Evolutionary conservation across 2,888 invertebrate genomes (phyloP).

Genomic region (Petrophora chlorosata): DNA sequence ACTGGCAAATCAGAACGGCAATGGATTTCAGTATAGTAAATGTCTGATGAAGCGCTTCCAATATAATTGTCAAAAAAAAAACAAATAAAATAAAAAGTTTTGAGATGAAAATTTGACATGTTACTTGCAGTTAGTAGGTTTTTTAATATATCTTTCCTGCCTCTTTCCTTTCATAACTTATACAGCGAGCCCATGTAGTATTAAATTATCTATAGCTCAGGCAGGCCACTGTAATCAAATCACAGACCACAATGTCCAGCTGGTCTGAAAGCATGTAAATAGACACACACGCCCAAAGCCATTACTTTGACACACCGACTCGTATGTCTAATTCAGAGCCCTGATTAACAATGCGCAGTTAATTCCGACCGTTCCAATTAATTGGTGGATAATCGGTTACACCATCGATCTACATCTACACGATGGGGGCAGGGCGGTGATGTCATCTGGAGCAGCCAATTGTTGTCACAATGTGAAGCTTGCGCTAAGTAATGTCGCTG

Average conservation of each 20-base stretch:
- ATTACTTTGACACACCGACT: constrained; percentile 12
- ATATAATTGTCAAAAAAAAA: no score
- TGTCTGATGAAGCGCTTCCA: background rate
- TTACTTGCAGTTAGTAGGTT: no score
- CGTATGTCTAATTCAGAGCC: constrained; percentile 11
- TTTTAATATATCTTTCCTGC: no score
- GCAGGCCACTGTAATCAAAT: no score
- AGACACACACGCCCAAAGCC: constrained; percentile 8
- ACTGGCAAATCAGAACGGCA: constrained; percentile 5
- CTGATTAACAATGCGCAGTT: constrained; percentile 35
- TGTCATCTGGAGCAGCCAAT: constrained; percentile 40
- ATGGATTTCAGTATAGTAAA: constrained; percentile 3
- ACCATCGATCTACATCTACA: constrained; percentile 29
- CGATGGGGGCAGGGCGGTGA: constrained; percentile 38
- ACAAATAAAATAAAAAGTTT: background rate
- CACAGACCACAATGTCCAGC: background rate
- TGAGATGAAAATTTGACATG: no score
- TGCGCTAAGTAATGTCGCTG: no score
- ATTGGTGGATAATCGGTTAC: constrained; percentile 32
- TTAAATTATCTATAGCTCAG: no score
- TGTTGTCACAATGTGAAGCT: no score
- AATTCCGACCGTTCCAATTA: constrained; percentile 30
- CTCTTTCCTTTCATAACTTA: no score
- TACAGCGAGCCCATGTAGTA: no score
- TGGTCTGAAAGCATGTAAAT: background rate